Evolutionary conservation across 2,888 invertebrate genomes (phyloP).

Genomic region (Cheilosia grossa): DNA sequence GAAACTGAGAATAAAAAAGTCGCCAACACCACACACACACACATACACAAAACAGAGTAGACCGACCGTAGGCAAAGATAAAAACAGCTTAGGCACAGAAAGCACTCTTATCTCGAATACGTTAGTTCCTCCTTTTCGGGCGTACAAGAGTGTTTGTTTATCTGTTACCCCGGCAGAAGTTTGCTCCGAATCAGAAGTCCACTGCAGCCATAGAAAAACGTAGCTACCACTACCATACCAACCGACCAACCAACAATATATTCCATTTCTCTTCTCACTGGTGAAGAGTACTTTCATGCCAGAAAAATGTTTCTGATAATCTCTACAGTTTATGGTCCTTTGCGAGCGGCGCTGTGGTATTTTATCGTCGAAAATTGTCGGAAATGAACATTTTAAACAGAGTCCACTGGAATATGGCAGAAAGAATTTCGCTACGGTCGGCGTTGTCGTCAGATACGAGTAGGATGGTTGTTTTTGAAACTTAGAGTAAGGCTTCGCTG

Average conservation of each 20-base stretch:
- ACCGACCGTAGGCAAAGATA: conserved; percentile 44
- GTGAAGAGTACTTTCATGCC: conserved; percentile 69
- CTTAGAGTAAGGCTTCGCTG: conserved; percentile 24
- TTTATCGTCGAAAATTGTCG: conserved; percentile 64
- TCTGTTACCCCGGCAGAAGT: conserved; percentile 56
- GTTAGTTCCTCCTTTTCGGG: conserved; percentile 52
- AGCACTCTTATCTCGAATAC: conserved; percentile 58
- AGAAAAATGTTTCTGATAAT: conserved; percentile 68
- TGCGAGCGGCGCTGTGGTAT: conserved; percentile 59
- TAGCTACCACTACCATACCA: not conserved
- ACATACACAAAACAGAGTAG: not conserved
- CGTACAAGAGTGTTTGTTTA: conserved; percentile 63
- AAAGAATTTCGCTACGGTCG: conserved; percentile 46
- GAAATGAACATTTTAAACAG: conserved; percentile 62
- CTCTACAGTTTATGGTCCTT: conserved; percentile 63
- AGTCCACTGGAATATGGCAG: conserved; percentile 45
- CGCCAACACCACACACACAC: conserved; percentile 14
- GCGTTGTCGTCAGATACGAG: conserved; percentile 23
- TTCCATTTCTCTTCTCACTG: conserved; percentile 49
- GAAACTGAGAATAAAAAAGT: conserved; percentile 12
- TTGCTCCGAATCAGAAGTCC: conserved; percentile 64
- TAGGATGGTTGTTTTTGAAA: conserved; percentile 41
- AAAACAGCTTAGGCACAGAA: conserved; percentile 50
- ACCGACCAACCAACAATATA: conserved; percentile 46
- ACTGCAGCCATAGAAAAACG: conserved; percentile 54